A percentile compares a stretch with the other conserved stretches of the same genome.
These are phyloP conservation scores for Puntigrus tetrazona DNA, from an alignment of 2,113 vertebrate genomes.

Conservation along the genomic window DNA sequence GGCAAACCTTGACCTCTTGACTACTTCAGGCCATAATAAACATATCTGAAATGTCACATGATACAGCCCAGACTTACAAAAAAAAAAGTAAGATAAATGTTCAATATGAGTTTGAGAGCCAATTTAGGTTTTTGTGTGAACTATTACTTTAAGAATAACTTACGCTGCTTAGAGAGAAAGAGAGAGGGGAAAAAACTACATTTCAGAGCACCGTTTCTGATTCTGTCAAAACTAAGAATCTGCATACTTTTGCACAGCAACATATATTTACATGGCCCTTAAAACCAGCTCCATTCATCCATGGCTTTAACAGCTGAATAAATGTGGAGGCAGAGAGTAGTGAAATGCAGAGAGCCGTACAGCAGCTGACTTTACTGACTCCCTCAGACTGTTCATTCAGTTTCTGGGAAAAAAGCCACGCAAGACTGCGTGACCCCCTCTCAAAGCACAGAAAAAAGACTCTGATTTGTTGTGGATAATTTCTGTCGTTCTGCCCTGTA, in stretches of 20 bases:
- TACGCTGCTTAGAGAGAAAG: neutral
- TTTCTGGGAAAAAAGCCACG: neutral
- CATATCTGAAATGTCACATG: too few relatives aligned
- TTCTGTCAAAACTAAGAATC: neutral
- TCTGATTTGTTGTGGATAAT: conserved; percentile 37
- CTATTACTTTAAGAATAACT: neutral
- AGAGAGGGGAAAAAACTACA: neutral
- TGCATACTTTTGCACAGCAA: neutral
- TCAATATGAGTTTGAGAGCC: too few relatives aligned
- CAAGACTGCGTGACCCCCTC: neutral
- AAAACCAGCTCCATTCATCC: conserved; percentile 11
- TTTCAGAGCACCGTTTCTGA: neutral
- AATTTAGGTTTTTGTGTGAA: too few relatives aligned
- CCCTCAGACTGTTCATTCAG: conserved; percentile 3
- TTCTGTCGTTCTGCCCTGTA: conserved; percentile 34
- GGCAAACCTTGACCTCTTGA: too few relatives aligned
- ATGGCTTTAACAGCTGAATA: conserved; percentile 16
- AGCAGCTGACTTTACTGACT: conserved; percentile 12
- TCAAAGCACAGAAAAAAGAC: conserved; percentile 20
- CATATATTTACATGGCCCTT: neutral
- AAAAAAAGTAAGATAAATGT: too few relatives aligned
- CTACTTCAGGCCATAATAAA: too few relatives aligned
- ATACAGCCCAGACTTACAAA: too few relatives aligned
- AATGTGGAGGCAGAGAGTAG: neutral
- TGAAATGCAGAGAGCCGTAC: neutral